Percentiles rank a stretch among this genome's conserved stretches.
These are phyloP conservation scores for Thunnus albacares DNA, from an alignment of 2,797 vertebrate genomes.

Conservation along the genomic window DNA sequence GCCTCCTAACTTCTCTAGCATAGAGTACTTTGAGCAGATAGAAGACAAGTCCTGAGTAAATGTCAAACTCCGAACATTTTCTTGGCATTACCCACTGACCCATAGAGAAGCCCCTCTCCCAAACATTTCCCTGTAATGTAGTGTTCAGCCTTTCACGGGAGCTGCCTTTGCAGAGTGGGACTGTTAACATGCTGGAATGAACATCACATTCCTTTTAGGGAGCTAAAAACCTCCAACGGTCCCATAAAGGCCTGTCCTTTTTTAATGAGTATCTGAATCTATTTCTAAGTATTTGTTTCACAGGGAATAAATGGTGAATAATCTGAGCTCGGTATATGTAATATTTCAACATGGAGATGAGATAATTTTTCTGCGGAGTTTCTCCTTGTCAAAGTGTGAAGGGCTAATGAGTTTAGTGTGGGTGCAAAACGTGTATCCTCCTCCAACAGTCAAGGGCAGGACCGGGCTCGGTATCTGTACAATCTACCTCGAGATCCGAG, in stretches of 20 bases:
- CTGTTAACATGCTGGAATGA: constrained; percentile 69
- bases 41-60: constrained; percentile 60
- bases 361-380: constrained; percentile 47
- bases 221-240: constrained; percentile 55
- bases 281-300: constrained; percentile 58
- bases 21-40: constrained; percentile 42
- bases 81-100: constrained; percentile 70
- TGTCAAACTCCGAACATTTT: constrained; percentile 60
- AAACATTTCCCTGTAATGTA: constrained; percentile 69
- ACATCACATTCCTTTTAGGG: constrained; percentile 83
- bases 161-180: constrained; percentile 64
- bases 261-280: constrained; percentile 53
- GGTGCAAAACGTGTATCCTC: constrained; percentile 65
- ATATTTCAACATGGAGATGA: constrained; percentile 45
- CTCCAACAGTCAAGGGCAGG: constrained; percentile 65
- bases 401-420: constrained; percentile 71
- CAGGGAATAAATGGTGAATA: constrained; percentile 42
- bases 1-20: constrained; percentile 16
- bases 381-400: constrained; percentile 52
- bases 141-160: constrained; percentile 51
- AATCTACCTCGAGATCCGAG: constrained; percentile 60
- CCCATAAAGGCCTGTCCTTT: constrained; percentile 48
- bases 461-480: constrained; percentile 57
- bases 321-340: constrained; percentile 41
- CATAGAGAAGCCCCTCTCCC: constrained; percentile 56